Base-by-base conservation (phyloP, 2,113 vertebrate genomes). In the Cyprinodon tularosa region DNA sequence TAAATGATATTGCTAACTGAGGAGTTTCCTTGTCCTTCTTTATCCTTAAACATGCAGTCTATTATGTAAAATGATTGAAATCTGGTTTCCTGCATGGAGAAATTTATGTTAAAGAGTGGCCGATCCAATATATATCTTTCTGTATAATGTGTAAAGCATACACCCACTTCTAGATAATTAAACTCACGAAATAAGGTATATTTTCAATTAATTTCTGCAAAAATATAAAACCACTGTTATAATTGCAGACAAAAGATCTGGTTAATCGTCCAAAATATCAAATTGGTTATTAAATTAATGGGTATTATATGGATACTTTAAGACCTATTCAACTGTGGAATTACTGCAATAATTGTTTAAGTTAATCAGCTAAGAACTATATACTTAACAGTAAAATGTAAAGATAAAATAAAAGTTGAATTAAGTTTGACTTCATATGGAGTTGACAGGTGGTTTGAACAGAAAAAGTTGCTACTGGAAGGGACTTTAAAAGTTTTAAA, bases 1-100 rank as follows among this genome's bases (percentile, higher is more conserved):
- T 95, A 95, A 95, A 95, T 90, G 88, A 95, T 93, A 93, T 94
- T 94, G 93, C 91, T 92, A 93, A 92, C 89, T 91, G 84, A 84
- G 15, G 77, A 62, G 57, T 67, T 80, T 61, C 73, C 64, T 77
- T 78, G 78, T 59, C 3, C 50, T 71, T 57, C 71, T 45, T n/a
- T 9, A 44, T 4, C 22, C 48, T n/a, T 9, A 20, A 20, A 37
- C 13, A 4, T 57, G 1, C 14, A 57, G 29, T 29, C 29, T 1
- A 29, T 29, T 29, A 29, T 29, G 29, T 29, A 29, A 29, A 29
- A 10, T 45, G 44, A 45, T 45, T 9, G 9, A 6, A 9, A 6
- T 42, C 42, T 42, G 42, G 42, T 42, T 42, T 42, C 42, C 42
- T 42, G 42, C 42, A 42, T 9, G 9, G 42, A 6, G 42, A 4